Evolutionary conservation across 2,797 vertebrate species (phyloP).

Genomic region (Amblyopsis hoosieri): DNA sequence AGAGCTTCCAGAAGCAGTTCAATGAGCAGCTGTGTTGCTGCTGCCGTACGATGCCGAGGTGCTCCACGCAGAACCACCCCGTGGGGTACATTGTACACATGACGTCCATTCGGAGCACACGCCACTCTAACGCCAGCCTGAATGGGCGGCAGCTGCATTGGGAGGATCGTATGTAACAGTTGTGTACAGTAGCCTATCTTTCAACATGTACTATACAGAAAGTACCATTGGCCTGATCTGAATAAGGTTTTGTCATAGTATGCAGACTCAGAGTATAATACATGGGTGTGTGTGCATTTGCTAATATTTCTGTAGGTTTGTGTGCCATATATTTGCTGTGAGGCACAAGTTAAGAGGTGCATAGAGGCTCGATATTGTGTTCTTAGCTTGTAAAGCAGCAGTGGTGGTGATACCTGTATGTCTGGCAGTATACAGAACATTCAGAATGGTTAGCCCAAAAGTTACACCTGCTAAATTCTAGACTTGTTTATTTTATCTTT

Average conservation of each 20-base stretch:
- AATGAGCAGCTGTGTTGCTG: conserved; percentile 91
- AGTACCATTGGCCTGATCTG: neutral
- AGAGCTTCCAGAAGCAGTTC: conserved; percentile 93
- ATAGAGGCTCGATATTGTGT: neutral
- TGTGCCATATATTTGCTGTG: too few species aligned
- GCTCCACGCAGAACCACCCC: conserved; percentile 51
- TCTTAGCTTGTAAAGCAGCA: neutral
- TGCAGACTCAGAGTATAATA: too few species aligned
- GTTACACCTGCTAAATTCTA: neutral
- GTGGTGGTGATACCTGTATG: neutral
- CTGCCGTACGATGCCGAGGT: conserved; percentile 66
- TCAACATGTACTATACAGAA: neutral
- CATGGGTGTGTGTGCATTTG: too few species aligned
- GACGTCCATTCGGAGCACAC: conserved; percentile 90
- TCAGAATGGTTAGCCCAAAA: neutral
- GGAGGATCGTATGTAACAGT: conserved; percentile 77
- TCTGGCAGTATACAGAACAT: neutral
- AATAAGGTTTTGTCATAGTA: too few species aligned
- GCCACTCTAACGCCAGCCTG: conserved; percentile 85
- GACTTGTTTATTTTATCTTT: neutral
- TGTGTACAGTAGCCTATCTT: neutral
- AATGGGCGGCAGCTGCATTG: conserved; percentile 82
- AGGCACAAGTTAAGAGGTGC: neutral
- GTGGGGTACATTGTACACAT: conserved; percentile 79
- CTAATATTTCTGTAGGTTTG: too few species aligned